phyloP scores from a whole-genome alignment of 30 jellyfish, hydroid and myxozoan species.

The Hydractinia symbiolongicarpus region DNA sequence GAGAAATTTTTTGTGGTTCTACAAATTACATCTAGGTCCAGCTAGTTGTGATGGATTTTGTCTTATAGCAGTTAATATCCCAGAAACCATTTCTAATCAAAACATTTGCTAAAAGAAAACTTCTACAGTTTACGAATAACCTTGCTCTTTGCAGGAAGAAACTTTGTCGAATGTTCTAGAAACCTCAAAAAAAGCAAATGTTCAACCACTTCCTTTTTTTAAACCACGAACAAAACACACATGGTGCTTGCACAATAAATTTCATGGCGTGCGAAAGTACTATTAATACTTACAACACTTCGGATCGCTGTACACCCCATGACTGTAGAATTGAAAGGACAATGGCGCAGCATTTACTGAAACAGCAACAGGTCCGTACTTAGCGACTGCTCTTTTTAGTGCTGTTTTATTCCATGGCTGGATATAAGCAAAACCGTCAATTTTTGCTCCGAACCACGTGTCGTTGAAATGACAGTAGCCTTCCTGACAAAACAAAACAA shows the following conservation, averaged over 20 bases:
- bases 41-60: too few relatives aligned
- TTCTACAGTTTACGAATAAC: too few relatives aligned
- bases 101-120: too few relatives aligned
- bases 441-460: conserved; percentile 80
- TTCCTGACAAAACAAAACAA: conserved; percentile 56
- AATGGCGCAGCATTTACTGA: conserved; percentile 87
- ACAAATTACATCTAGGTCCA: too few relatives aligned
- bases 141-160: too few relatives aligned
- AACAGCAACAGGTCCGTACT: conserved; percentile 96
- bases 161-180: too few relatives aligned
- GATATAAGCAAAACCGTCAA: conserved; percentile 88
- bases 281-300: conserved; percentile 66
- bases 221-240: too few relatives aligned
- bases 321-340: conserved; percentile 89
- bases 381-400: conserved; percentile 72
- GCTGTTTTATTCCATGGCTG: conserved; percentile 88
- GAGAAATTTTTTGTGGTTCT: too few relatives aligned
- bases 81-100: too few relatives aligned
- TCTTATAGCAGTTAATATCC: too few relatives aligned
- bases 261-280: neutral
- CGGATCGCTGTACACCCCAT: conserved; percentile 76
- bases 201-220: too few relatives aligned
- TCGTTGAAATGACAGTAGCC: conserved; percentile 95
- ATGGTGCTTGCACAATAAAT: neutral
- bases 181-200: too few relatives aligned